phyloP scores from a whole-genome alignment of 2,797 vertebrate species.

The Chromis chromis region DNA sequence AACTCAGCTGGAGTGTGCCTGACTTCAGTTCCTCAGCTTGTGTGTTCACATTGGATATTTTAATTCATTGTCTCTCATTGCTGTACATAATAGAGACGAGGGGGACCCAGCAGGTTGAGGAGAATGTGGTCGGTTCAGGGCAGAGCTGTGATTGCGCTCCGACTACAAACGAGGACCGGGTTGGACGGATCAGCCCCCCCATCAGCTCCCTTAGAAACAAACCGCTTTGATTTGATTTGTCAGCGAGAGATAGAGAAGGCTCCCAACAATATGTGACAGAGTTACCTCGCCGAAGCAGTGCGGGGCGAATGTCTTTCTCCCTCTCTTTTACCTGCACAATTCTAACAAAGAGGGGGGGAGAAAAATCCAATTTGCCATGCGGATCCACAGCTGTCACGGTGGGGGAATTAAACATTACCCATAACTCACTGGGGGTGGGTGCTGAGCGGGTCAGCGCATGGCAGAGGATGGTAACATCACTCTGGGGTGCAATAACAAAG shows the following conservation, averaged over 20 bases:
- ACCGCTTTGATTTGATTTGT: slow-evolving; percentile 75
- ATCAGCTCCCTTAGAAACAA: slow-evolving; percentile 59
- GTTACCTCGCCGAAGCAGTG: slow-evolving; percentile 57
- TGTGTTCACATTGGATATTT: background rate
- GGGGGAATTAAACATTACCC: slow-evolving; percentile 83
- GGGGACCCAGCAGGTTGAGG: slow-evolving; percentile 4
- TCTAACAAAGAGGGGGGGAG: slow-evolving; percentile 54
- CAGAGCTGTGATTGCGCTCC: slow-evolving; percentile 55
- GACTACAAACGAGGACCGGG: slow-evolving; percentile 53
- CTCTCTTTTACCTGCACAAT: slow-evolving; percentile 71
- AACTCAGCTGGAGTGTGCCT: background rate
- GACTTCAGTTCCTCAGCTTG: background rate
- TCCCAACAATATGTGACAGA: slow-evolving; percentile 69
- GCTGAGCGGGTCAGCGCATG: slow-evolving; percentile 74
- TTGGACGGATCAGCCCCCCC: slow-evolving; percentile 42
- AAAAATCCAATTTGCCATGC: slow-evolving; percentile 82
- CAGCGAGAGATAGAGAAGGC: slow-evolving; percentile 64
- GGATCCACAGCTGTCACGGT: slow-evolving; percentile 79
- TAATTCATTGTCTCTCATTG: slow-evolving; percentile 22
- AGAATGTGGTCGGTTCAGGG: slow-evolving; percentile 22
- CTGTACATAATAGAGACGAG: slow-evolving; percentile 26
- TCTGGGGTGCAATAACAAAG: slow-evolving; percentile 82
- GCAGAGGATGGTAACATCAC: slow-evolving; percentile 77
- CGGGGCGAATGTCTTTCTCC: slow-evolving; percentile 44
- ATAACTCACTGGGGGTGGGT: slow-evolving; percentile 80